Base-by-base conservation (phyloP, 2,113 vertebrate species). In the Cyrtonyx montezumae region DNA sequence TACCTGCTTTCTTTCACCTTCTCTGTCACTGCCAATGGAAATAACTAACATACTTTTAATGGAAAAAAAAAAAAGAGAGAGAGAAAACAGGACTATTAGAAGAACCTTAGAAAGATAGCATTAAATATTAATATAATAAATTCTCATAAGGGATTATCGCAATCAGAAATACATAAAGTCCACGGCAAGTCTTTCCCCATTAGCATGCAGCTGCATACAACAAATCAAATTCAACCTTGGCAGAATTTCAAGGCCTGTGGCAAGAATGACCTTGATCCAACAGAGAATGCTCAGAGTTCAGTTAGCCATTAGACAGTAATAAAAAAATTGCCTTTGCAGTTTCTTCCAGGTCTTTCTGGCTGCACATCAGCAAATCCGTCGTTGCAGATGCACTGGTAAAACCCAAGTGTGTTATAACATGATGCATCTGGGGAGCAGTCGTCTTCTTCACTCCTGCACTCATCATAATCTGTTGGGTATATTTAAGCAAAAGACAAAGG, bases 391-490 rank as follows among this genome's bases (percentile, higher is more conserved):
- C 99, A 99, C 6, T 68, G 93, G 90, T 98, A 99, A 17, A 97
- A 98, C 14, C 97, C 97, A 23, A 97, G 84, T 16, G 82, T 98
- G 97, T 99, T 98, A 7, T 0, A 70, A 67, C 99, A 99, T 2
- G 26, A 56, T 2, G 98, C 97, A 87, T 96, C 95, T 0, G 65
- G 95, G 51, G 96, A 98, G 55, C 98, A 99, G 95, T 99, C 98
- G 2, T 97, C 94, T 51, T 98, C 96, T 13, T 67, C 17, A 1
- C 34, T 69, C 13, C 65, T n/a, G 73, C 99, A 99, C 92, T 99
- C 98, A 51, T 99, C 81, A 30, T 96, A 97, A 97, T 99, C 98
- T 98, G 82, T 94, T 14, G 43, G 80, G 58, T 43, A 55, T 77
- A 79, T 91, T 81, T 45, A 70, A 80, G 53, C 11, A 84, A 79